Conservation (phyloP, 2,113 vertebrate species). For the Colaptes auratus region DNA sequence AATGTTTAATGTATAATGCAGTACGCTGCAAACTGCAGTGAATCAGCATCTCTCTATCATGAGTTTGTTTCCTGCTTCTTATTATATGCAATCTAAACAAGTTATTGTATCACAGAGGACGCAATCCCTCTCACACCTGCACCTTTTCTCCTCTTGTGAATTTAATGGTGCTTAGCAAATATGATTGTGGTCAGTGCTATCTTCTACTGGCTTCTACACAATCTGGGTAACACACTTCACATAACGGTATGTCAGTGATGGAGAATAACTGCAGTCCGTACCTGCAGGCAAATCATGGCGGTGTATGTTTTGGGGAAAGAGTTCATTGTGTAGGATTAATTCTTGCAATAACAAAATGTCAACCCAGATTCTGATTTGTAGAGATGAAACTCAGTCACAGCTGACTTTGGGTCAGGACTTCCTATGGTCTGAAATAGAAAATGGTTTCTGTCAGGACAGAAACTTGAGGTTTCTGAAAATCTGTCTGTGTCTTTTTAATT, state of each 20-base stretch:
- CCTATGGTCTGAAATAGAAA: background rate
- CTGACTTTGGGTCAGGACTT: background rate
- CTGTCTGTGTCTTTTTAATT: background rate
- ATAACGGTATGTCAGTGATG: background rate
- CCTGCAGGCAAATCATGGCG: background rate
- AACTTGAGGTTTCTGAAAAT: background rate
- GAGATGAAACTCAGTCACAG: fast-evolving
- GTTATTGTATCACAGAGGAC: background rate
- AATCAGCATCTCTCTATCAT: too few species aligned
- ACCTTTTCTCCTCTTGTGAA: background rate
- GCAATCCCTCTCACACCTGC: background rate
- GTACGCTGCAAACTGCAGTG: background rate
- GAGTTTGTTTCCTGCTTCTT: background rate
- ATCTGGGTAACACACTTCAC: background rate
- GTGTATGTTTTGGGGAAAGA: background rate
- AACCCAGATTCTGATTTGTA: background rate
- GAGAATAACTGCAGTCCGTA: background rate
- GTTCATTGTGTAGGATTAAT: background rate
- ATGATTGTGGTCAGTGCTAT: fast-evolving
- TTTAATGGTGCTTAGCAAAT: background rate
- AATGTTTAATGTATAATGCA: background rate
- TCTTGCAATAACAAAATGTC: background rate
- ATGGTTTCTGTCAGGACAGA: background rate
- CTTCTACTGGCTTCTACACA: fast-evolving
- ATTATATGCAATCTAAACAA: background rate